phyloP scores from a whole-genome alignment of 2,888 invertebrate genomes.

The Eupithecia subfuscata region DNA sequence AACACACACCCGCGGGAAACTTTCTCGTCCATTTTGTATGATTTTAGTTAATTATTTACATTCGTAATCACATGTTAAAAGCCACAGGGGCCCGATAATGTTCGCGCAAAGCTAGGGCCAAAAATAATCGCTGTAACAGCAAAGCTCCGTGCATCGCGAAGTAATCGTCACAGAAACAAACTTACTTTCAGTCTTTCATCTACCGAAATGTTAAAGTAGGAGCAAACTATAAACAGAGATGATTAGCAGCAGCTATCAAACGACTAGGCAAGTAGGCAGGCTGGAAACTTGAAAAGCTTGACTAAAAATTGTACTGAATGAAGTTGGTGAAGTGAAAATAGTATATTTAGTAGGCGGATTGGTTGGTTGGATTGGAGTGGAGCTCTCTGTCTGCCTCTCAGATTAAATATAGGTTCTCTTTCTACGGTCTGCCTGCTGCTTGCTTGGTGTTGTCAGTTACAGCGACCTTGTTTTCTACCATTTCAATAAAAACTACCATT shows the following conservation, averaged over 20 bases:
- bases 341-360: neutral
- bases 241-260: neutral
- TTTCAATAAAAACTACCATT: neutral
- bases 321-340: neutral
- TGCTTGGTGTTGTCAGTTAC: neutral
- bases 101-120: slow-evolving; percentile 25
- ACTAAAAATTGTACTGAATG: slow-evolving; percentile 2
- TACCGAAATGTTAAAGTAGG: neutral
- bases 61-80: slow-evolving; percentile 73
- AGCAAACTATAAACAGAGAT: neutral
- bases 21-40: slow-evolving; percentile 75
- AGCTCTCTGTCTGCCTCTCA: too few relatives aligned
- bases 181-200: neutral
- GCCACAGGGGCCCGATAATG: slow-evolving; percentile 40
- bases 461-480: neutral
- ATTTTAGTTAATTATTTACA: slow-evolving; percentile 72
- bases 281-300: slow-evolving; percentile 14
- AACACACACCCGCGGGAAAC: slow-evolving; percentile 64
- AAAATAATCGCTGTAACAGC: slow-evolving; percentile 25
- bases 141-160: slow-evolving; percentile 16
- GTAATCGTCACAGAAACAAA: neutral
- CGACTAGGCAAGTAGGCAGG: neutral
- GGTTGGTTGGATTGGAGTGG: too few relatives aligned
- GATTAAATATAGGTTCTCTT: too few relatives aligned
- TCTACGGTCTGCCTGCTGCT: too few relatives aligned